phyloP scores from a whole-genome alignment of 64 coral and sea anemone species.

The Pocillopora damicornis region DNA sequence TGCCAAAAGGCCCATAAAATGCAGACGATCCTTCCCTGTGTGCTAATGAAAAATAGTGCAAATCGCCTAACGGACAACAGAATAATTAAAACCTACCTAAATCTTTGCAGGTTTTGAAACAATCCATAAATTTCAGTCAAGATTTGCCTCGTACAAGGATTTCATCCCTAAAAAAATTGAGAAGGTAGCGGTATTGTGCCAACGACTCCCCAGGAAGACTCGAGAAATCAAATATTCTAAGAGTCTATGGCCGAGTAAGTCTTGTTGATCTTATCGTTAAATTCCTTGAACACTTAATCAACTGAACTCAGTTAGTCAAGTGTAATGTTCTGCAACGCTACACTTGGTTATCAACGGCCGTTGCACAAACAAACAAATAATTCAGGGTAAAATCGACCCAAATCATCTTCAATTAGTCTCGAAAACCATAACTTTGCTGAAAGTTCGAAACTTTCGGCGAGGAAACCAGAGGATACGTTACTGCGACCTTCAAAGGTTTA shows the following conservation, averaged over 20 bases:
- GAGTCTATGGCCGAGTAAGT: background rate
- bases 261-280: constrained; percentile 20
- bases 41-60: constrained; percentile 13
- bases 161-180: background rate
- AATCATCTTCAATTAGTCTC: background rate
- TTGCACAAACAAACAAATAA: background rate
- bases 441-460: too few relatives aligned
- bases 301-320: constrained; percentile 14
- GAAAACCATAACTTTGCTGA: background rate
- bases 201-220: constrained; percentile 21
- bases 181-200: background rate
- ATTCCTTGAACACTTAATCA: constrained; percentile 40
- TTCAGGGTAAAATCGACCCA: background rate
- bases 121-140: background rate
- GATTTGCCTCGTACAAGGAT: background rate
- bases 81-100: background rate
- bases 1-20: background rate
- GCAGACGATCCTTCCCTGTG: background rate
- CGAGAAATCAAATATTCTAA: constrained; percentile 28
- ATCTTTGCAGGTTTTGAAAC: background rate
- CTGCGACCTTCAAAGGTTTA: too few relatives aligned
- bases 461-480: too few relatives aligned
- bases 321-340: constrained; percentile 20
- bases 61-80: background rate
- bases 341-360: background rate